A percentile compares a stretch with the other conserved stretches of the same genome.
These are phyloP conservation scores for Lampris incognitus DNA, from an alignment of 2,113 vertebrate genomes.

Conservation along the genomic window DNA sequence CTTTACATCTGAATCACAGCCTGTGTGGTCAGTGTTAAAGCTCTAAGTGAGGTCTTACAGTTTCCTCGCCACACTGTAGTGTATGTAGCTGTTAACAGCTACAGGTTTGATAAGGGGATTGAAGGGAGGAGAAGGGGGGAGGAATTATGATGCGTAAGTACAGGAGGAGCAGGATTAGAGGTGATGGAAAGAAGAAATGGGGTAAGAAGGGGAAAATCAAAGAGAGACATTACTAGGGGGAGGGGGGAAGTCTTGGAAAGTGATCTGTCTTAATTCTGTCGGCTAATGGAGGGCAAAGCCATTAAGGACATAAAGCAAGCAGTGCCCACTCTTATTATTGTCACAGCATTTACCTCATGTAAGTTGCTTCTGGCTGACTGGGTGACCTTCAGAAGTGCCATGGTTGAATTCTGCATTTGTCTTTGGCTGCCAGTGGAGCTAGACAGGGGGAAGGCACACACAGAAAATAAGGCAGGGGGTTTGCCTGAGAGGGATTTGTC, in stretches of 20 bases:
- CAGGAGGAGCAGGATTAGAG: not conserved
- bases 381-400: conserved; percentile 66
- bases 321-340: conserved; percentile 69
- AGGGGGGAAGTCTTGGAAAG: conserved; percentile 54
- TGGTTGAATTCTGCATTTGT: conserved; percentile 25
- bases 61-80: conserved; percentile 12
- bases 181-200: conserved; percentile 17
- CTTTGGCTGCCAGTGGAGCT: conserved; percentile 29
- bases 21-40: conserved; percentile 34
- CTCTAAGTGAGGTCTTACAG: conserved; percentile 42
- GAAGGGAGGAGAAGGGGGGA: conserved; percentile 2
- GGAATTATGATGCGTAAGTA: not conserved
- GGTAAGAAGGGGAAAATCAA: conserved; percentile 15
- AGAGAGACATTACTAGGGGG: not conserved
- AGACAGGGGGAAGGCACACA: not conserved
- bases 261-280: conserved; percentile 79
- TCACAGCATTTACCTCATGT: conserved; percentile 41
- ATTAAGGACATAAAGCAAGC: conserved; percentile 75
- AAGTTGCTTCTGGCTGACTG: conserved; percentile 38
- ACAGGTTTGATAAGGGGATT: conserved; percentile 38
- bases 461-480: conserved; percentile 12
- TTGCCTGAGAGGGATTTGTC: conserved; percentile 51
- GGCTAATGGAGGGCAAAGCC: conserved; percentile 79
- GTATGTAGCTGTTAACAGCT: conserved; percentile 34
- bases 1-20: conserved; percentile 30